phyloP scores from a whole-genome alignment of 2,113 vertebrate genomes.

The Etia nguti region DNA sequence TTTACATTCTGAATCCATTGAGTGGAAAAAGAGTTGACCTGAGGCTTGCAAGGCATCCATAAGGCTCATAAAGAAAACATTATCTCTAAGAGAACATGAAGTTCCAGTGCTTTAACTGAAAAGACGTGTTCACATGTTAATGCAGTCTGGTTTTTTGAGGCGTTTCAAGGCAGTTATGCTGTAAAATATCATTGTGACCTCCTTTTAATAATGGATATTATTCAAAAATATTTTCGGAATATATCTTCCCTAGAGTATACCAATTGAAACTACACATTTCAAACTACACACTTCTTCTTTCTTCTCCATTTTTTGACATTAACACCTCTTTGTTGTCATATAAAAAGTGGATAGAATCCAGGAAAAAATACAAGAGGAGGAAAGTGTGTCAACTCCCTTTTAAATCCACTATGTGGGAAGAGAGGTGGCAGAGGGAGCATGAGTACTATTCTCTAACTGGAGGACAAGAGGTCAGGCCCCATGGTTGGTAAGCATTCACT shows the following conservation, averaged over 20 bases:
- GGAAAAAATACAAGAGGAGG: neutral
- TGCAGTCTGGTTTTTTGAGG: neutral
- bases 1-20: slow-evolving; percentile 22
- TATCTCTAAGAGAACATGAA: neutral
- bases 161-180: neutral
- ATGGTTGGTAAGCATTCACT: neutral
- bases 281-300: neutral
- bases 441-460: neutral
- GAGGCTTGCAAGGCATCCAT: neutral
- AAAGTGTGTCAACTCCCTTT: neutral
- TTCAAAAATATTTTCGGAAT: neutral
- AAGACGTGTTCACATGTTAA: neutral
- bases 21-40: slow-evolving; percentile 24
- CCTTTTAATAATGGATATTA: neutral
- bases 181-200: neutral
- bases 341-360: neutral
- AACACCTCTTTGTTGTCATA: neutral
- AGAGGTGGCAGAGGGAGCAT: neutral
- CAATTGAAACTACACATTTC: neutral
- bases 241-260: fast-evolving
- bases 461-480: neutral
- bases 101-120: neutral
- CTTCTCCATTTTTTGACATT: neutral
- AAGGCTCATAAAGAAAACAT: neutral
- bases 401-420: neutral